Evolutionary conservation across 1,140 invertebrate genomes (phyloP).

Genomic region (Tetramorium simillimum): DNA sequence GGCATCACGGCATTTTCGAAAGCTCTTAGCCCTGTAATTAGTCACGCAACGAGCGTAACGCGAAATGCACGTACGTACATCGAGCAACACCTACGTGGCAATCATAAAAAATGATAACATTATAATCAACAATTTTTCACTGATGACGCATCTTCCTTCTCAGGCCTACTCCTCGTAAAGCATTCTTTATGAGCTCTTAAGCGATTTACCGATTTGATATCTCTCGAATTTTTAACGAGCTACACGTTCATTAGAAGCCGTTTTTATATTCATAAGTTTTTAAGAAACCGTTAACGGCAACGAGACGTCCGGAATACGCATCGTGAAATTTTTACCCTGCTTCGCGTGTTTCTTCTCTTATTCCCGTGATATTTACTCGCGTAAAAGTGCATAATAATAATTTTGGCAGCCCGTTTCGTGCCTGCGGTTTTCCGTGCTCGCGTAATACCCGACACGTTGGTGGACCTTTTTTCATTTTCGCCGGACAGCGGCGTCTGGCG

Average conservation of each 20-base stretch:
- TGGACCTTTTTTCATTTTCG: conserved; percentile 31
- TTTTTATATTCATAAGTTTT: conserved; percentile 7
- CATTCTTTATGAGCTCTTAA: neutral
- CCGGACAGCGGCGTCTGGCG: conserved; percentile 11
- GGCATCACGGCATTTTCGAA: conserved; percentile 50
- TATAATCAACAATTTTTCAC: conserved; percentile 39
- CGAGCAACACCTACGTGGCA: neutral
- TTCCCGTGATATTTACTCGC: neutral
- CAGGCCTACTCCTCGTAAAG: neutral
- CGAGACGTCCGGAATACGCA: neutral
- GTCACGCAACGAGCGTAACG: conserved; percentile 55
- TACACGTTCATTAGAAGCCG: neutral
- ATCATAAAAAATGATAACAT: conserved; percentile 11
- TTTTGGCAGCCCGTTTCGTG: conserved; percentile 9
- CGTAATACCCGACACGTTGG: conserved; percentile 1
- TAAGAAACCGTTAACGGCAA: neutral
- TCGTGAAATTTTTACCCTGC: neutral
- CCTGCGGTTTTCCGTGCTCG: conserved; percentile 33
- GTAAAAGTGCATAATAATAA: conserved; percentile 32
- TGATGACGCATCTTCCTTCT: neutral
- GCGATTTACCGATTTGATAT: neutral
- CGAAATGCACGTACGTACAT: neutral
- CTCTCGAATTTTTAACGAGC: conserved; percentile 15
- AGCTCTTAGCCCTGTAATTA: conserved; percentile 58
- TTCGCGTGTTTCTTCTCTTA: neutral